Conservation (phyloP, 2,113 vertebrate genomes). For the Antigone vipio region DNA sequence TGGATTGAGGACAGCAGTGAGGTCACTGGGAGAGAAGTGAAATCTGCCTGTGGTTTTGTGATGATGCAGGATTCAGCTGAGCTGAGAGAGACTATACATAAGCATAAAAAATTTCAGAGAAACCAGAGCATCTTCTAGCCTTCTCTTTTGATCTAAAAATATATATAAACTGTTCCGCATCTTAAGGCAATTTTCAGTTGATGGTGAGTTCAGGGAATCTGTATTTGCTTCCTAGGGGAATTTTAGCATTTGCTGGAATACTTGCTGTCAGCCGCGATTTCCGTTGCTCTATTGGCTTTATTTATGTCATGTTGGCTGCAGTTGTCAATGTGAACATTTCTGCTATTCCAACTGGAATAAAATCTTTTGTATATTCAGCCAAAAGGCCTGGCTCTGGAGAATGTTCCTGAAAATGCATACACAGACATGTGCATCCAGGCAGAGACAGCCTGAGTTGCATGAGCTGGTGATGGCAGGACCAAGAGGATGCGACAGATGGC, state of each 20-base stretch:
- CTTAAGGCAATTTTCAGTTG: background rate
- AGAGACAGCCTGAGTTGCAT: background rate
- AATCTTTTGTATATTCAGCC: background rate
- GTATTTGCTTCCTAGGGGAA: background rate
- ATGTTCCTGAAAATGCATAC: background rate
- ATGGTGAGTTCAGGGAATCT: background rate
- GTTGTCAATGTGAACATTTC: background rate
- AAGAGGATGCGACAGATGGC: background rate
- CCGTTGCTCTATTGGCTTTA: background rate
- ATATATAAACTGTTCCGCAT: background rate
- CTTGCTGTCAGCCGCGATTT: background rate
- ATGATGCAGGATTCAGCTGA: background rate
- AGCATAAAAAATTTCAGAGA: background rate
- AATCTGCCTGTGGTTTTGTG: background rate
- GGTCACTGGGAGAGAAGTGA: background rate
- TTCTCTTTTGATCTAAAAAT: slow-evolving; percentile 51
- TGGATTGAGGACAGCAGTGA: background rate
- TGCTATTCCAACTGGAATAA: background rate
- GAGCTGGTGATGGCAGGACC: background rate
- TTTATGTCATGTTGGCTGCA: background rate
- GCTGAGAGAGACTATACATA: background rate
- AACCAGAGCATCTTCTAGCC: background rate
- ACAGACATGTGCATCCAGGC: background rate
- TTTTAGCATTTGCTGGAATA: background rate
- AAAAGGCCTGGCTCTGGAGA: slow-evolving; percentile 11